Conservation (phyloP, 2,888 invertebrate species). For the Beris chalybata region DNA sequence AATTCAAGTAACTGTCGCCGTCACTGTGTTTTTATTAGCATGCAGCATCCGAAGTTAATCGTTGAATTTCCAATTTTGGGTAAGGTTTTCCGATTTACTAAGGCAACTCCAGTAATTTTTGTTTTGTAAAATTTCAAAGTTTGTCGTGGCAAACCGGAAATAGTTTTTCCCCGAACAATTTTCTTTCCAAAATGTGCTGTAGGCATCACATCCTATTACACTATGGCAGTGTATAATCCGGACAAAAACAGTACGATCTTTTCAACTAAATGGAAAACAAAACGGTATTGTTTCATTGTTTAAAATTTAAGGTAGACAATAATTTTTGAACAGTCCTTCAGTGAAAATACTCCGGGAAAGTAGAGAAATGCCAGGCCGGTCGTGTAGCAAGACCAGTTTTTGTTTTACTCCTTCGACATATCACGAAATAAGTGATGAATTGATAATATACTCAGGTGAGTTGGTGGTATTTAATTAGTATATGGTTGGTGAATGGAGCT, state of each 20-base stretch:
- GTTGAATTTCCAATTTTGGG: slow-evolving; percentile 29
- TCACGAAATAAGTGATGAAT: slow-evolving; percentile 22
- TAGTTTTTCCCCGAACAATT: slow-evolving; percentile 6
- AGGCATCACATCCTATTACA: slow-evolving; percentile 19
- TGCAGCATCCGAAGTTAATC: slow-evolving; percentile 27
- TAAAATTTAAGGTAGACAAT: no score
- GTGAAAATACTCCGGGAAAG: no score
- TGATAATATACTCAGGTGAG: slow-evolving; percentile 6
- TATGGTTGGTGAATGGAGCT: no score
- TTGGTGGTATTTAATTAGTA: neutral
- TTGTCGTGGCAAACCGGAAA: neutral
- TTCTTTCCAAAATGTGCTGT: slow-evolving; percentile 20
- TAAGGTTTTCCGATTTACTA: neutral
- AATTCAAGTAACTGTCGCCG: neutral
- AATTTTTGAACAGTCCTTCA: no score
- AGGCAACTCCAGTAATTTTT: neutral
- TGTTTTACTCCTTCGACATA: neutral
- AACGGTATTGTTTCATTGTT: neutral
- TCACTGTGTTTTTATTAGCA: slow-evolving; percentile 12
- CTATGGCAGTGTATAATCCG: slow-evolving; percentile 27
- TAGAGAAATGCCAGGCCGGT: neutral
- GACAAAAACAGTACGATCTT: neutral
- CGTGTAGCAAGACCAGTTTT: slow-evolving; percentile 3
- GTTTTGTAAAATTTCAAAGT: neutral
- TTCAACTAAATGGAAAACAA: neutral